A percentile compares a stretch with the other conserved stretches of the same genome.
phyloP scores from a whole-genome alignment of 2,888 invertebrate species.

The Xestoiulus laeticollis region DNA sequence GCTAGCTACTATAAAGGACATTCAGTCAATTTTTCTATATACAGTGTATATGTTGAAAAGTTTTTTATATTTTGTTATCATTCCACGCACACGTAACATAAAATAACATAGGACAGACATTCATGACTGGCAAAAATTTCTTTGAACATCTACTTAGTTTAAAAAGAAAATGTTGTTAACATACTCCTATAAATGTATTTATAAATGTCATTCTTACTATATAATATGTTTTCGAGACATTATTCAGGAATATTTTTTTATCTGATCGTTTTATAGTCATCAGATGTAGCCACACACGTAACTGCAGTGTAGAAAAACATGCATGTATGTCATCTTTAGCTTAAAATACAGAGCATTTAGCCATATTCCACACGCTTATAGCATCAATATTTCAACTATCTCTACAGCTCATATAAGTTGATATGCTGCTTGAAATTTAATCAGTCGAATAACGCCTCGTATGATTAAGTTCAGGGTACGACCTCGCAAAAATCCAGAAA shows the following conservation, averaged over 20 bases:
- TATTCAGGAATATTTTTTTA: neutral
- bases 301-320: neutral
- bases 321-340: neutral
- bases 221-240: neutral
- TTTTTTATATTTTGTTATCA: neutral
- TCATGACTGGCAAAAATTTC: neutral
- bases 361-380: neutral
- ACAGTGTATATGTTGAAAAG: too few relatives aligned
- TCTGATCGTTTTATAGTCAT: neutral
- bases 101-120: neutral
- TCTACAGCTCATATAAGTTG: neutral
- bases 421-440: neutral
- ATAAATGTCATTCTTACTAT: neutral
- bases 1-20: too few relatives aligned
- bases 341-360: neutral
- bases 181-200: too few relatives aligned
- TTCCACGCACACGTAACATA: neutral
- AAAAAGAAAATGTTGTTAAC: neutral
- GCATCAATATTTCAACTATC: neutral
- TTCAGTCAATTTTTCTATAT: too few relatives aligned
- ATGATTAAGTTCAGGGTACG: neutral
- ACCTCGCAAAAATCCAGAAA: neutral
- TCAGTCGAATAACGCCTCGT: neutral
- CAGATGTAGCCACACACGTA: neutral
- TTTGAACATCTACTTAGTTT: neutral